Conservation (phyloP, 1,140 invertebrate genomes). For the Orius laevigatus region DNA sequence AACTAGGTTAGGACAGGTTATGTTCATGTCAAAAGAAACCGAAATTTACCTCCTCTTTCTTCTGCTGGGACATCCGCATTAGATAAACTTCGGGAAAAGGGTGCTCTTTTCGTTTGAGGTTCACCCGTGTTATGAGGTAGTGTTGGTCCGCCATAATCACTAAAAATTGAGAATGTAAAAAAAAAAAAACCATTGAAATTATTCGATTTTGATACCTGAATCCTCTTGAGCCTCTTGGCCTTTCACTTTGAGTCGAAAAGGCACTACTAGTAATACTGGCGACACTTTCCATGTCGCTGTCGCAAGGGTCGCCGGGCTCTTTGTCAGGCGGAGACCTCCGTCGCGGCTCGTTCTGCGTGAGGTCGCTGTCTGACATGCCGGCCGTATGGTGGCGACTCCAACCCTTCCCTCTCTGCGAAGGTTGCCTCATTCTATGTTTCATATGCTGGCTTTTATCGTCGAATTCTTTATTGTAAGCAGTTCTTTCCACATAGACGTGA, state of each 20-base stretch:
- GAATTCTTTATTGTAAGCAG: conserved; percentile 41
- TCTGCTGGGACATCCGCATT: conserved; percentile 63
- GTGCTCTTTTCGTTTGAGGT: conserved; percentile 30
- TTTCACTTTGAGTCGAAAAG: conserved; percentile 80
- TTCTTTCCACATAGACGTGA: conserved; percentile 22
- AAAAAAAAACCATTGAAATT: neutral
- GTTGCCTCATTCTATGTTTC: conserved; percentile 47
- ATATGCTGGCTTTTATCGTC: conserved; percentile 63
- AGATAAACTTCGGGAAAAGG: conserved; percentile 64
- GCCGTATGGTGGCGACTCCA: conserved; percentile 65
- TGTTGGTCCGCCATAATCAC: conserved; percentile 11
- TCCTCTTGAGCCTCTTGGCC: conserved; percentile 53
- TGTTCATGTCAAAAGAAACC: too few species aligned
- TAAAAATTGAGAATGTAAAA: conserved; percentile 11
- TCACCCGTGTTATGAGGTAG: conserved; percentile 7
- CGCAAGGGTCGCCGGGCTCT: conserved; percentile 42
- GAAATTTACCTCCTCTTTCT: conserved; percentile 56
- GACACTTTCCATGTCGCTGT: conserved; percentile 80
- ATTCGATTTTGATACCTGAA: conserved; percentile 40
- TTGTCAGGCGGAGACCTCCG: conserved; percentile 31
- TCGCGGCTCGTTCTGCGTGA: conserved; percentile 33
- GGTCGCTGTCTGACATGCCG: conserved; percentile 65
- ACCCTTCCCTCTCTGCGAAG: conserved; percentile 29
- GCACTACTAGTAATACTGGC: conserved; percentile 74
- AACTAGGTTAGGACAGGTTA: too few species aligned